Conservation (phyloP, 2,113 vertebrate species). For the Malurus elegans region DNA sequence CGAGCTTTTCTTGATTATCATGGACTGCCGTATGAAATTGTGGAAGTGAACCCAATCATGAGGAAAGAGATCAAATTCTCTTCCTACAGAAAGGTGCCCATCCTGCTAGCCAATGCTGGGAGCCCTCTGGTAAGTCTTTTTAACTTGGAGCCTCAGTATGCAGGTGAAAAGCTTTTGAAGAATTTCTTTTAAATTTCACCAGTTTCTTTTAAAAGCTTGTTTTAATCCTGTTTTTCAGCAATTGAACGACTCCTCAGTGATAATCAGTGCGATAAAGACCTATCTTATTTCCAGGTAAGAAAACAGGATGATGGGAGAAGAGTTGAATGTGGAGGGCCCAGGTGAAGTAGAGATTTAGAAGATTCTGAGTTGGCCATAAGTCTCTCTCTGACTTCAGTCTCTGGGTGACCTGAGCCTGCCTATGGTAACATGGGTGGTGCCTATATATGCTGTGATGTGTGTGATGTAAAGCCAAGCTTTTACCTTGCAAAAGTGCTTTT, state of each 20-base stretch:
- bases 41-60: constrained; percentile 96
- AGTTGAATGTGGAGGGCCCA: background rate
- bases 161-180: background rate
- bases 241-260: constrained; percentile 95
- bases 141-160: background rate
- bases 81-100: constrained; percentile 93
- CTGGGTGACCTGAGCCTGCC: background rate
- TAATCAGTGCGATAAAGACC: constrained; percentile 91
- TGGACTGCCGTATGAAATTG: constrained; percentile 85
- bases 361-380: background rate
- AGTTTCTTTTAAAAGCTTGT: background rate
- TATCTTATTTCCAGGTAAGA: constrained; percentile 86
- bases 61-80: constrained; percentile 95
- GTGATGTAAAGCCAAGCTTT: background rate
- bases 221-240: constrained; percentile 78
- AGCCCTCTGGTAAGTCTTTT: constrained; percentile 72
- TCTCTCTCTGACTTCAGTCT: background rate
- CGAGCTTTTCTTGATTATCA: constrained; percentile 94
- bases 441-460: background rate
- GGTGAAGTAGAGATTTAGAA: background rate
- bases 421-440: background rate
- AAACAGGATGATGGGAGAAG: background rate
- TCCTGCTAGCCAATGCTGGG: constrained; percentile 74
- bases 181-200: background rate
- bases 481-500: background rate